Percentiles rank a stretch among this genome's conserved stretches.
Conservation (phyloP, 2,797 vertebrate genomes). For the Molothrus aeneus region DNA sequence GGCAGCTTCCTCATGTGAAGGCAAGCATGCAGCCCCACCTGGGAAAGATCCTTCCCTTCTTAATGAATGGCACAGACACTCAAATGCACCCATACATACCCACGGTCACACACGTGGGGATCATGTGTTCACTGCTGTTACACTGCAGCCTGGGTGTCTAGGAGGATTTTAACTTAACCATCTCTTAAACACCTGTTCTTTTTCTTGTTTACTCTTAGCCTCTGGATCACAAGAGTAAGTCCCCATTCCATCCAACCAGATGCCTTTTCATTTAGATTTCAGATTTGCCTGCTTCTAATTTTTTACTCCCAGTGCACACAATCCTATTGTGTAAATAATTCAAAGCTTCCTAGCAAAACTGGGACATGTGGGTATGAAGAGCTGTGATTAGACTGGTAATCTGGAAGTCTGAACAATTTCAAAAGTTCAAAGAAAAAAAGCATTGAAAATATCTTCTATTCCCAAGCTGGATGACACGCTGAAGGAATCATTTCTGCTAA, state of each 20-base stretch:
- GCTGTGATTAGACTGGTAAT: neutral
- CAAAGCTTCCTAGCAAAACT: neutral
- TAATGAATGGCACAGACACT: neutral
- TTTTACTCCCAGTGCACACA: neutral
- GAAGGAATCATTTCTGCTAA: neutral
- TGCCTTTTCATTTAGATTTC: neutral
- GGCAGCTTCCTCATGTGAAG: neutral
- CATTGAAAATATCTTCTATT: neutral
- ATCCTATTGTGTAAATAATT: neutral
- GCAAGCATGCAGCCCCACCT: neutral
- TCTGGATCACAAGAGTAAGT: neutral
- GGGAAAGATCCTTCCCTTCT: neutral
- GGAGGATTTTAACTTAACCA: neutral
- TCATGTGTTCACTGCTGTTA: neutral
- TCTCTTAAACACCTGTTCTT: neutral
- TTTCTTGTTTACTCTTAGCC: neutral
- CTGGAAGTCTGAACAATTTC: neutral
- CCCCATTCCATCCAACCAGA: neutral
- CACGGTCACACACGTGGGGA: fast-evolving
- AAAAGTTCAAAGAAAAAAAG: neutral
- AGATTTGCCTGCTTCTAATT: neutral
- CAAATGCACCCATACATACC: neutral
- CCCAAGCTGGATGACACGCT: fast-evolving
- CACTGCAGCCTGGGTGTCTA: neutral
- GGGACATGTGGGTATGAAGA: neutral